Evolutionary conservation across 1,140 invertebrate species (phyloP), one percentile per base, ranked within the genome.

Genomic region (Proctacanthus coquilletti): DNA sequence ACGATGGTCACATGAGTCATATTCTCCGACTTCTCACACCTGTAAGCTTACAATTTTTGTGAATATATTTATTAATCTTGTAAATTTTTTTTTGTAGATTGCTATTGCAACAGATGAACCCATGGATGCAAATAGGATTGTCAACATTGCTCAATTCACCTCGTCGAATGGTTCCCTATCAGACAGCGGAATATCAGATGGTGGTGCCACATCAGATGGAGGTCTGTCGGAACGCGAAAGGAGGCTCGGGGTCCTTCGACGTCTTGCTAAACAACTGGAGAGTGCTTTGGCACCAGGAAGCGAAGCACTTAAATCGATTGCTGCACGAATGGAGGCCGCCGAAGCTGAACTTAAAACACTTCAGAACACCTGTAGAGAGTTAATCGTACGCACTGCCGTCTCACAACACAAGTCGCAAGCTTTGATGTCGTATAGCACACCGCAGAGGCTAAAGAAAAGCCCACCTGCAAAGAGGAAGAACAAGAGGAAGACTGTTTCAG

Each of bases 111-210:
- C 51, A 3, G 53, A 58, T 34, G 53, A 58, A 30, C 23, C 11
- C 5, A 31, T 58, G 21, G 55, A 58, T 34, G 53, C 55, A 32
- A 58, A 54, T 36, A 51, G 52, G 14, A 49, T 58, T 13, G 48
- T 54, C 34, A 50, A 58, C 37, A 58, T 58, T n/a, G 48, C 55
- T 36, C 52, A 58, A 49, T 53, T 58, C 21, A 56, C 51, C 10
- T 48, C 55, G 27, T 60, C 63, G 9, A 73, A 72, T 46, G 75
- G 74, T 5, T 79, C 75, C 1, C 60, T 76, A 8, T 80, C 77
- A 8, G 79, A 82, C 52, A 78, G 75, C 21, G 78, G 79, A 17
- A 80, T 82, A 34, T 83, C 77, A 1, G 79, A 81, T 51, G 77
- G 76, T 43, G 77, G 77, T 18, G 49, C 55, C 29, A 58, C 55